Evolutionary conservation across 1,140 invertebrate species (phyloP).

Genomic region (Camponotus pennsylvanicus): DNA sequence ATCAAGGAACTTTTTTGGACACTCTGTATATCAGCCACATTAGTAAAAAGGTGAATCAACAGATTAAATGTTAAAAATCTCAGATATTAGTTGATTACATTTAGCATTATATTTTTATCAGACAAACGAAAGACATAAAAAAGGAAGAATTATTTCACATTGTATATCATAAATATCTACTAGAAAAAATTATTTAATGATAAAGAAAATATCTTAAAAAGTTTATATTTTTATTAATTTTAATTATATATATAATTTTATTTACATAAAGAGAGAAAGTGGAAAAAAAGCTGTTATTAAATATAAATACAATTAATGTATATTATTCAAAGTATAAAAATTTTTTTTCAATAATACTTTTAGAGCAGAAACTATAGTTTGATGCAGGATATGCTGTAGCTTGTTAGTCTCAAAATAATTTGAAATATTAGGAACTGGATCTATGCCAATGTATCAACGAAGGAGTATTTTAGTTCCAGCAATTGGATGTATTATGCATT

Average conservation of each 20-base stretch:
- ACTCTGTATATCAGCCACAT: neutral
- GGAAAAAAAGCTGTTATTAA: neutral
- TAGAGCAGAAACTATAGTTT: neutral
- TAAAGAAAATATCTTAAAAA: neutral
- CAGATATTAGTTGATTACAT: slow-evolving; percentile 14
- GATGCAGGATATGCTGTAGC: slow-evolving; percentile 18
- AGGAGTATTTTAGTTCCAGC: slow-evolving; percentile 65
- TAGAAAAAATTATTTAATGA: neutral
- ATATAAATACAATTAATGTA: neutral
- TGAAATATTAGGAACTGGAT: slow-evolving; percentile 61
- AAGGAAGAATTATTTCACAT: neutral
- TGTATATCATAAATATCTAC: neutral
- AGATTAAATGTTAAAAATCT: neutral
- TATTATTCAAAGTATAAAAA: neutral
- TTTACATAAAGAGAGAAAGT: neutral
- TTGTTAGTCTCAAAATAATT: slow-evolving; percentile 65
- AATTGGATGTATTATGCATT: slow-evolving; percentile 57
- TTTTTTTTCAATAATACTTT: neutral
- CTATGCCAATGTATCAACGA: slow-evolving; percentile 64
- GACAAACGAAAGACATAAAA: neutral
- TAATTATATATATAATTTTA: no score
- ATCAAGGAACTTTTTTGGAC: neutral
- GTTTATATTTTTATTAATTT: neutral
- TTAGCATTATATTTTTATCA: neutral
- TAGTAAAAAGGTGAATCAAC: slow-evolving; percentile 26